Evolutionary conservation across 2,888 invertebrate genomes (phyloP), one percentile per base, ranked within the genome.

Genomic region (Melieria picta): DNA sequence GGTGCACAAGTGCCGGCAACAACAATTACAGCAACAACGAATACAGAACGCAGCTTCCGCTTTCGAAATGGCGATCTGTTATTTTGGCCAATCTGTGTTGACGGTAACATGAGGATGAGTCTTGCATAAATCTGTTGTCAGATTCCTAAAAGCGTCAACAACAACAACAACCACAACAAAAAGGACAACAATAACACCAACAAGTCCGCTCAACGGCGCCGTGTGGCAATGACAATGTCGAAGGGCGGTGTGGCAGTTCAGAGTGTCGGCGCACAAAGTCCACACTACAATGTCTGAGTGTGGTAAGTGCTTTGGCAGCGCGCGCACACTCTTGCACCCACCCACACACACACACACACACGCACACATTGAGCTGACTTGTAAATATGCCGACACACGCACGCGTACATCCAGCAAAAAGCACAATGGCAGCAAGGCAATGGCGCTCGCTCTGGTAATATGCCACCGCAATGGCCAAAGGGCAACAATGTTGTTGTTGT

Each of bases 401-500:
- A 52, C 9, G 52, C 52, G 13, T 42, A 43, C 4, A 52, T 62
- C 16, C 62, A 45, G 57, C 4, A 30, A 52, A 62, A 71, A 50
- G 65, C 30, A 60, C 48, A 69, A 60, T 65, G 62, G 47, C 68
- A 66, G 43, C 55, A 13, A 30, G 30, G 30, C 30, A 30, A 30
- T 30, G 30, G 30, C 7, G 47, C 11, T 50, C 45, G 13, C 52
- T 30, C 30, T 30, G n/a, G 46, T 46, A n/a, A 56, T 62, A 57
- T 64, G 66, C 50, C 7, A 52, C 7, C 9, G 13, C 11, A 52
- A 52, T 52, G 52, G 72, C 68, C 72, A 68, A 68, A 65, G 60
- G 68, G 72, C 60, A 60, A 62, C 66, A 71, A 65, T 9, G 13
- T 52, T 71, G 57, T 64, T 64, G 64, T 69, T 64, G 64, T 69